These are phyloP conservation scores for Glaucomys volans DNA, from an alignment of 2,113 vertebrate species.

Conservation along the genomic window DNA sequence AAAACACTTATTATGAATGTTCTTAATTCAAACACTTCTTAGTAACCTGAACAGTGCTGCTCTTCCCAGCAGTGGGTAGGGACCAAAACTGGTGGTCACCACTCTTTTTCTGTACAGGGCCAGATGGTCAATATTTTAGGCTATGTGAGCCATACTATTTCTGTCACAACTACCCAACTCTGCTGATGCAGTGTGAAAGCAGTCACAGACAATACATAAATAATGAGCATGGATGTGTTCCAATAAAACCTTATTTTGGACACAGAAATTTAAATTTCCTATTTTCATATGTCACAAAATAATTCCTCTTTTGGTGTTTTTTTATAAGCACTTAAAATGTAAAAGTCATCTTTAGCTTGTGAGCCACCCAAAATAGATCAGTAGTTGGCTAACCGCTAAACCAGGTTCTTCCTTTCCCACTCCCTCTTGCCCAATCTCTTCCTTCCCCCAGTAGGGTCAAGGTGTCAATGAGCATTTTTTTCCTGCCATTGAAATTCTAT, in stretches of 20 bases:
- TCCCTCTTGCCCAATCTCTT: not conserved
- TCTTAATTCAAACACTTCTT: not conserved
- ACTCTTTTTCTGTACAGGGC: not conserved
- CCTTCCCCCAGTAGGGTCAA: not conserved
- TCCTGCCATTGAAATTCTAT: conserved; percentile 10
- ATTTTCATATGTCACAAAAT: conserved; percentile 48
- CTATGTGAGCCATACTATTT: not conserved
- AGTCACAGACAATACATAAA: conserved; percentile 47
- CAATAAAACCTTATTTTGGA: conserved; percentile 65
- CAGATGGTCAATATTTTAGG: conserved; percentile 58
- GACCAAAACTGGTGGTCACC: not conserved
- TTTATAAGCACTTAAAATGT: conserved; percentile 32
- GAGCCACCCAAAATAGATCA: not conserved
- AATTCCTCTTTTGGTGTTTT: conserved; percentile 3
- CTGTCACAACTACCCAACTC: not conserved
- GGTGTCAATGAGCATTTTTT: not conserved
- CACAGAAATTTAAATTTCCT: conserved; percentile 51
- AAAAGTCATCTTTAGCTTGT: not conserved
- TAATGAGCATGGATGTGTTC: conserved; percentile 7
- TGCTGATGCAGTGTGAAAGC: not conserved
- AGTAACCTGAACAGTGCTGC: not conserved
- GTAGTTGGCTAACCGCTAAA: not conserved
- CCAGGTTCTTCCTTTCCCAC: not conserved
- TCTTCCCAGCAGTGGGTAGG: not conserved
- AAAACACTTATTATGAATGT: not conserved